Conservation (phyloP, 2,113 vertebrate species). For the Podarcis raffonei region DNA sequence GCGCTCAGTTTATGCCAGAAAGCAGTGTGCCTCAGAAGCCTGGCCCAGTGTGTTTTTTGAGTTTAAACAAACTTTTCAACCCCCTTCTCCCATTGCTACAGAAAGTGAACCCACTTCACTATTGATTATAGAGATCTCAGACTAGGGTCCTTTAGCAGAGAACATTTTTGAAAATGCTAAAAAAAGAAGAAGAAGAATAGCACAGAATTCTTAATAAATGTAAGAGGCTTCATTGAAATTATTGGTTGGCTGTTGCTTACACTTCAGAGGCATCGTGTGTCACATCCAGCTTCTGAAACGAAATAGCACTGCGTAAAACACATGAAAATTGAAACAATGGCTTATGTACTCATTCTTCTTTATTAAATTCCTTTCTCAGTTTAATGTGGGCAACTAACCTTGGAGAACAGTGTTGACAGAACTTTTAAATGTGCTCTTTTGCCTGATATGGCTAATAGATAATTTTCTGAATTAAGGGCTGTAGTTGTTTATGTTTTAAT, state of each 20-base stretch:
- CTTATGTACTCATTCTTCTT: slow-evolving; percentile 33
- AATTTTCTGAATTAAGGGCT: slow-evolving; percentile 49
- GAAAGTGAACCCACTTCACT: neutral
- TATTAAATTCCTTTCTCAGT: slow-evolving; percentile 31
- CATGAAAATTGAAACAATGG: slow-evolving; percentile 17
- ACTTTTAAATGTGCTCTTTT: slow-evolving; percentile 46
- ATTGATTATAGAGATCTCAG: slow-evolving; percentile 23
- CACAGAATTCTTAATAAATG: neutral
- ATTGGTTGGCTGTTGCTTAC: slow-evolving; percentile 3
- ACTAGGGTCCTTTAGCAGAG: slow-evolving; percentile 9
- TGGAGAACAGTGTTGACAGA: slow-evolving; percentile 62
- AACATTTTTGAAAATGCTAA: neutral
- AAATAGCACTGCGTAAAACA: slow-evolving; percentile 34
- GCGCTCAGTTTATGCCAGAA: neutral
- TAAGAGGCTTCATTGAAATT: slow-evolving; percentile 16
- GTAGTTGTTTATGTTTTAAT: slow-evolving; percentile 55
- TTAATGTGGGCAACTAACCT: slow-evolving; percentile 66
- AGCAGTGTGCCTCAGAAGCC: neutral
- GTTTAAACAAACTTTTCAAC: neutral
- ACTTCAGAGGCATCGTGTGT: slow-evolving; percentile 2
- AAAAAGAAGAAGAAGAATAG: slow-evolving; percentile 1
- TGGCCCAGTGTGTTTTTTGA: too few relatives aligned
- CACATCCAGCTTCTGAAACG: slow-evolving; percentile 20
- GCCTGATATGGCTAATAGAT: slow-evolving; percentile 42
- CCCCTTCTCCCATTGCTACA: slow-evolving; percentile 49